These are phyloP conservation scores for Acromyrmex charruanus DNA, from an alignment of 1,140 invertebrate genomes.

Conservation along the genomic window DNA sequence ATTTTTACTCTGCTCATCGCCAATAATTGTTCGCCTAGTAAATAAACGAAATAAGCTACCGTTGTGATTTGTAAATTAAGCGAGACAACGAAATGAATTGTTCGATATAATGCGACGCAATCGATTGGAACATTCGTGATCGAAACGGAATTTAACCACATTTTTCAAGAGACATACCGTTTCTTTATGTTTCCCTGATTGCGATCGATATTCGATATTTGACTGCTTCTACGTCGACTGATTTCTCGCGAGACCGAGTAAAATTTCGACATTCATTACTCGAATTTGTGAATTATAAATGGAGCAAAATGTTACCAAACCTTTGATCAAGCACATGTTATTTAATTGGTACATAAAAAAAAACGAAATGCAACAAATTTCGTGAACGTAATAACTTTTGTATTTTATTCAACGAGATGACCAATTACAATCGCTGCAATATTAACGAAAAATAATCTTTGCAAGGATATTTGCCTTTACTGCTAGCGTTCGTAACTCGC, in stretches of 20 bases:
- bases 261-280: constrained; percentile 31
- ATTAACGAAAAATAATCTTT: constrained; percentile 42
- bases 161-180: constrained; percentile 2
- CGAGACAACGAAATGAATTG: not conserved
- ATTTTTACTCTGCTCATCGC: constrained; percentile 8
- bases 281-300: constrained; percentile 34
- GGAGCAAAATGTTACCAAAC: not conserved
- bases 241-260: constrained; percentile 20
- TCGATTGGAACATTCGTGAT: not conserved
- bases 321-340: not conserved
- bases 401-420: constrained; percentile 1
- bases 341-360: constrained; percentile 24
- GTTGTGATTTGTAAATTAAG: constrained; percentile 3
- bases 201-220: not conserved
- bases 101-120: not conserved
- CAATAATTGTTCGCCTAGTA: not conserved
- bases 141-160: constrained; percentile 15
- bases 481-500: not conserved
- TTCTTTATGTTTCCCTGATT: not conserved
- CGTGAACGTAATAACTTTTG: constrained; percentile 7
- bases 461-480: constrained; percentile 25
- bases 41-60: not conserved
- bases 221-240: not conserved
- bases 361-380: constrained; percentile 5
- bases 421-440: constrained; percentile 18